Base-by-base conservation (phyloP, 1,140 invertebrate genomes). In the Cryptotermes secundus region DNA sequence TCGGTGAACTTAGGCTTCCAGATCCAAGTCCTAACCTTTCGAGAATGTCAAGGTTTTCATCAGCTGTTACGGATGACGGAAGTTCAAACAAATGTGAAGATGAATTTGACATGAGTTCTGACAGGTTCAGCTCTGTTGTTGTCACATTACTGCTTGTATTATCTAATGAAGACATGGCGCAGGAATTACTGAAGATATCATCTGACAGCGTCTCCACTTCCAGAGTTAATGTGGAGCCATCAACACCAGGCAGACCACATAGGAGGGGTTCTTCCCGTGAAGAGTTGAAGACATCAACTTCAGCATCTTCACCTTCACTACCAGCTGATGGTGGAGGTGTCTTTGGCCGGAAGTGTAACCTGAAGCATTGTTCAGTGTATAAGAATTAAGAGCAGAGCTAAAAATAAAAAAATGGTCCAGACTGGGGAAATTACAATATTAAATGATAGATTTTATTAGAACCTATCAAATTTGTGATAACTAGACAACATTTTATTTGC, bases 341-440 rank as follows among this genome's bases (percentile, higher is more conserved):
- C 31, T 79, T 59, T 36, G 83, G 83, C 36, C 83, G 14, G 83
- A 83, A 83, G 83, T 83, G 83, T 34, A 83, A 79, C 83, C 83
- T 83, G 35, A 9, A 83, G 34, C 22, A 83, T 59, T 65, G 34
- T 81, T 81, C n/a, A 80, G 36, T 80, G 79, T 80, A 80, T 80
- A 12, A 49, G 16, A 49, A 49, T 49, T 19, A 49, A 49, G 45
- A 22, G 3, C 45, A 49, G 3, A 49, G 16, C 45, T 49, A 19
- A 49, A 49, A 1, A 22, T 49, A 49, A 19, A 4, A 49, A 49
- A 12, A 7, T 19, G 16, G 22, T 22, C 1, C 3, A 49, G 45
- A 19, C 16, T 49, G 45, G 45, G 14, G 19, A 14, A 49, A 7
- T 49, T 49, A 49, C 45, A 49, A 49, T 49, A 49, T 19, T 49